Evolutionary conservation across 2,113 vertebrate species (phyloP).

Genomic region (Oncorhynchus kisutch): DNA sequence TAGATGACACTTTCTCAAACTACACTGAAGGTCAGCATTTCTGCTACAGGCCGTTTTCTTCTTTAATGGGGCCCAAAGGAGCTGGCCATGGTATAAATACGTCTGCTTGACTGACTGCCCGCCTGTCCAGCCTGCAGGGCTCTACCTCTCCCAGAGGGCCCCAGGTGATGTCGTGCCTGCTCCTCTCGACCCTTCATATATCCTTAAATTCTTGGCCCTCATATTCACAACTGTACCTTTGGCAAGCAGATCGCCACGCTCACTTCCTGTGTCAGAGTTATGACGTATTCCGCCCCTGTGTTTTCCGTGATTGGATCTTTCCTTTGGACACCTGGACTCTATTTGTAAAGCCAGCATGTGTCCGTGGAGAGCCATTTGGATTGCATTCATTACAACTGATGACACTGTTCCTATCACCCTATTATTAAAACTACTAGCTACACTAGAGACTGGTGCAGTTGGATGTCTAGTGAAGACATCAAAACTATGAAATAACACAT

Average conservation of each 20-base stretch:
- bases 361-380: constrained; percentile 42
- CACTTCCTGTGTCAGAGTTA: constrained; percentile 45
- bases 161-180: not conserved
- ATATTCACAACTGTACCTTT: constrained; percentile 15
- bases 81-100: not conserved
- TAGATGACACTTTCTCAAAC: not conserved
- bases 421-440: constrained; percentile 11
- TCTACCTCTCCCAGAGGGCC: not conserved
- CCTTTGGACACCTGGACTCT: constrained; percentile 50
- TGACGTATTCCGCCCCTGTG: constrained; percentile 22
- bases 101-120: not conserved
- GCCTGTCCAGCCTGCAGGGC: not conserved
- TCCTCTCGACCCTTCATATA: not conserved
- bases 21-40: not conserved
- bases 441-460: constrained; percentile 8
- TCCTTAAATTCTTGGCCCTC: constrained; percentile 32
- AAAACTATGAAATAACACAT: too few species aligned
- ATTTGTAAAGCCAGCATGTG: constrained; percentile 20
- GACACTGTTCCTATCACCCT: constrained; percentile 28
- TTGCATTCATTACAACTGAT: constrained; percentile 17
- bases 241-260: constrained; percentile 29
- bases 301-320: constrained; percentile 45
- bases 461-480: not conserved
- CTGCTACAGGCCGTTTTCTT: not conserved
- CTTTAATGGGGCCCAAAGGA: not conserved